Percentiles rank a stretch among this genome's conserved stretches.
Evolutionary conservation across 2,797 vertebrate genomes (phyloP).

Genomic region (Chelon auratus): DNA sequence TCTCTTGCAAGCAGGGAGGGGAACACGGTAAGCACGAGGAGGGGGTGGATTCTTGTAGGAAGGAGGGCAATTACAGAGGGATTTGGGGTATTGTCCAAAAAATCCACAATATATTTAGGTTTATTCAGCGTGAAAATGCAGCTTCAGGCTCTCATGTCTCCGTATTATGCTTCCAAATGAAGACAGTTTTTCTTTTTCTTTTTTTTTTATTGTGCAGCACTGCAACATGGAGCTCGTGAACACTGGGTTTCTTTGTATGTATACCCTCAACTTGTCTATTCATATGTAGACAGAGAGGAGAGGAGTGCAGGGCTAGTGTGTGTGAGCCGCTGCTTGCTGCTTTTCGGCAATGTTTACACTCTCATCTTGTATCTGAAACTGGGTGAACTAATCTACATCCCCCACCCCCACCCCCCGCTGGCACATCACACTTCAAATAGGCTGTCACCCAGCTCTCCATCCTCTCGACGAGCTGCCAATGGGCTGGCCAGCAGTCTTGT

Average conservation of each 20-base stretch:
- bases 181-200: neutral
- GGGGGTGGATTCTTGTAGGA: constrained; percentile 29
- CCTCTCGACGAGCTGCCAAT: constrained; percentile 40
- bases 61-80: constrained; percentile 69
- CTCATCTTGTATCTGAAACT: constrained; percentile 36
- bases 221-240: constrained; percentile 2
- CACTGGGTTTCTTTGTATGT: neutral
- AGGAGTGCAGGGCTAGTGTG: neutral
- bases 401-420: constrained; percentile 2
- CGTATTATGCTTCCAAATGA: constrained; percentile 35
- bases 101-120: constrained; percentile 44
- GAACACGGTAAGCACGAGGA: constrained; percentile 25
- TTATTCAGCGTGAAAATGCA: constrained; percentile 51
- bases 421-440: constrained; percentile 64
- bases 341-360: constrained; percentile 36
- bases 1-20: constrained; percentile 57
- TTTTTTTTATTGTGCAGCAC: constrained; percentile 6
- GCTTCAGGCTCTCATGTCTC: constrained; percentile 12
- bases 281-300: constrained; percentile 23
- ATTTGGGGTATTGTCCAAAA: constrained; percentile 69
- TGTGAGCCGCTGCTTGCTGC: constrained; percentile 13
- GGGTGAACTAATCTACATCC: constrained; percentile 53
- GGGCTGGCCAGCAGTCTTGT: constrained; percentile 16
- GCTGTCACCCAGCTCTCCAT: constrained; percentile 48
- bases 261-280: constrained; percentile 19